phyloP scores from a whole-genome alignment of 2,888 invertebrate genomes.

The Girardia tigrina region DNA sequence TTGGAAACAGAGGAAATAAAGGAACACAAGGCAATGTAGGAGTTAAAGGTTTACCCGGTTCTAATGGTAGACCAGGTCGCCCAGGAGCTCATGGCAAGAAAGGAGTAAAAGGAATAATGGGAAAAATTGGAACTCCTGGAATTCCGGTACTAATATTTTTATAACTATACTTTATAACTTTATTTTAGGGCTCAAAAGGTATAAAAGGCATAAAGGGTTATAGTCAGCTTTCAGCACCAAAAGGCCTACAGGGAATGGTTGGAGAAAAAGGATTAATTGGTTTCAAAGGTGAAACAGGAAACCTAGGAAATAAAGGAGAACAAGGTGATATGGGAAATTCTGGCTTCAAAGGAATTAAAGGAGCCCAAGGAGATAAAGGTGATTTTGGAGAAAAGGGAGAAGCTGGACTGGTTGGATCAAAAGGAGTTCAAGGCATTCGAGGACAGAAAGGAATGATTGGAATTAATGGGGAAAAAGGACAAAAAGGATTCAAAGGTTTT shows the following conservation, averaged over 20 bases:
- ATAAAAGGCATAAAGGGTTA: not conserved
- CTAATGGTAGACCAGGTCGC: not conserved
- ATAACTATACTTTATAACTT: not conserved
- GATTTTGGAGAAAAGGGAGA: not conserved
- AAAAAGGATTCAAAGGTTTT: not conserved
- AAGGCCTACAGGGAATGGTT: not conserved
- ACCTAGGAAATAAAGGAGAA: not conserved
- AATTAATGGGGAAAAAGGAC: not conserved
- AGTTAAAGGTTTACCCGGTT: not conserved
- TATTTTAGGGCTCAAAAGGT: not conserved
- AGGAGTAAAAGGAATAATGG: not conserved
- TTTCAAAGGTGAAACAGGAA: not conserved
- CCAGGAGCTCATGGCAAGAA: not conserved
- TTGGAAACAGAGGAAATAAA: not conserved
- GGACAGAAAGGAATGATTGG: not conserved
- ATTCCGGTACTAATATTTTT: not conserved
- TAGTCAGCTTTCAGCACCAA: not conserved
- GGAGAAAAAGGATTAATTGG: slow-evolving; percentile 7
- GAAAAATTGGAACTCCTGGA: not conserved
- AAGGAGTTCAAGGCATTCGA: not conserved
- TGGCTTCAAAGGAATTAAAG: not conserved
- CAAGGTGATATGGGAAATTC: not conserved
- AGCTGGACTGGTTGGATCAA: not conserved
- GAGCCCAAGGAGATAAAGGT: not conserved
- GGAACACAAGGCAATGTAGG: not conserved